These are phyloP conservation scores for Guaruba guarouba DNA, from an alignment of 2,113 vertebrate genomes.

Conservation along the genomic window DNA sequence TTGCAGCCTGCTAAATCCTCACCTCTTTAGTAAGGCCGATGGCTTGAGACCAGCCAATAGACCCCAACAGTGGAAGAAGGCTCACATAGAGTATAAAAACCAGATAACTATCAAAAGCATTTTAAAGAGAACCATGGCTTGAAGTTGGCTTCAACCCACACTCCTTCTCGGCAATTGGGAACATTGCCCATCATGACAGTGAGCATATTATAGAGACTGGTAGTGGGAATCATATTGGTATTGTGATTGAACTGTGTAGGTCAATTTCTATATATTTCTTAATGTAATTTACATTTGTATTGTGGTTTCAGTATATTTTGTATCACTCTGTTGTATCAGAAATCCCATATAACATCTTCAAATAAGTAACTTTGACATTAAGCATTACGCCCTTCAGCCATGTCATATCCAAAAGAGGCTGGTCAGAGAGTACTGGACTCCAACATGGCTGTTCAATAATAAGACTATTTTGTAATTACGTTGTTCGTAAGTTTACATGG, in stretches of 20 bases:
- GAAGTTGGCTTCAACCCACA: neutral
- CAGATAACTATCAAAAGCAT: neutral
- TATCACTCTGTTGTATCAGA: neutral
- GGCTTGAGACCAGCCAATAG: neutral
- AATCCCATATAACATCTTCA: neutral
- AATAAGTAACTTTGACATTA: neutral
- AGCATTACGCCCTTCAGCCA: neutral
- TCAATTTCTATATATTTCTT: neutral
- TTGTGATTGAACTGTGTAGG: neutral
- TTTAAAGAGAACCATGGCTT: neutral
- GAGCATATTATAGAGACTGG: neutral
- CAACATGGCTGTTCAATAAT: neutral
- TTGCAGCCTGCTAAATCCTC: neutral
- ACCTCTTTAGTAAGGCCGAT: neutral
- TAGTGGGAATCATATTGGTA: neutral
- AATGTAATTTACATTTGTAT: neutral
- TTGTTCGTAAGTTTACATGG: slow-evolving; percentile 1
- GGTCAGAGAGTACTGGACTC: neutral
- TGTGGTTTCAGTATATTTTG: neutral
- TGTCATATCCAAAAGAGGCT: neutral
- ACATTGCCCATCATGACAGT: accelerated
- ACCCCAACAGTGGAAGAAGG: neutral
- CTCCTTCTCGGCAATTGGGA: accelerated
- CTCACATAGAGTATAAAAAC: neutral
- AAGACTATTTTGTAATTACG: slow-evolving; percentile 6